Base-by-base conservation (phyloP, 2,888 invertebrate species). In the Archips crataeganus region DNA sequence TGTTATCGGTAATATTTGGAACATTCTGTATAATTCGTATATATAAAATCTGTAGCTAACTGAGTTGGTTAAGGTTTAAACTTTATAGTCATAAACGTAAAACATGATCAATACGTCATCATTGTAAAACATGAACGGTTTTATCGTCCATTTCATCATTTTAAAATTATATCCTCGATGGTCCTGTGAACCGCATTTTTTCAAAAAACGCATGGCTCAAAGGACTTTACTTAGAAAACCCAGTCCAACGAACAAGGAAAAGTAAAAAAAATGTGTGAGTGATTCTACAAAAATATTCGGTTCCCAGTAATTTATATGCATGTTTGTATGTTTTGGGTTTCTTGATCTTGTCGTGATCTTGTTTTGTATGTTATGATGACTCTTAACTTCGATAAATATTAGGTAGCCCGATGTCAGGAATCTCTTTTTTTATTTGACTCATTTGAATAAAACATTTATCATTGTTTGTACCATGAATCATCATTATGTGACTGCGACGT, bases 141-240 rank as follows among this genome's bases (percentile, higher is more conserved):
- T 70, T 11, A 63, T 63, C 51, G 42, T 42, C 3, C 34, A 32
- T 13, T 57, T 13, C n/a, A 32, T 34, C 32, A 34, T 13, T n/a
- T 54, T 54, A 23, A 54, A 54, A 54, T 23, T 8, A 23, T 54
- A 23, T 2, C 54, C 23, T 49, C 54, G 0, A 32, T 42, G 60
- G 66, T 61, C 66, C 66, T 66, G 61, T 39, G 42, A 45, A 49
- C 71, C 51, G 61, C 51, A 36, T 66, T 0, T 34, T 51, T 51
- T 13, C 8, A 65, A 63, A 65, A 63, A 63, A 23, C 11, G 11
- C 10, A 11, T 4, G 2, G 42, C 13, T 0, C 11, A 9, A 42
- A 42, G 9, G 9, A 39, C 42, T n/a, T 9, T 61, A 36, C 42
- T 61, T n/a, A 5, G n/a, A 36, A 60, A 60, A 57, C 11, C 45